Conservation (phyloP, 2,113 vertebrate species). For the Verasper variegatus region DNA sequence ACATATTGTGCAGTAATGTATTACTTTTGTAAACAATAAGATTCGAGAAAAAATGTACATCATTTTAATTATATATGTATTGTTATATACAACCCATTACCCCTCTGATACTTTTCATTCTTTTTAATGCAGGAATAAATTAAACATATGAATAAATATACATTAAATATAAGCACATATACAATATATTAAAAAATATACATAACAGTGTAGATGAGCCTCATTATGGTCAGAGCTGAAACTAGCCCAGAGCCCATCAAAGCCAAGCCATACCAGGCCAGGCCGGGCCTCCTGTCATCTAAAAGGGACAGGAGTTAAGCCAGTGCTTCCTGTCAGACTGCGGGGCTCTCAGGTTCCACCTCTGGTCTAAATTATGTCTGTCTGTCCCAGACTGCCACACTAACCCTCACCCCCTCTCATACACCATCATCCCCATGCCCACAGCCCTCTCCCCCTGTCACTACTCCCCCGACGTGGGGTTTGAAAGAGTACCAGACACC, state of each 20-base stretch:
- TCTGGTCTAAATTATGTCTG: slow-evolving; percentile 80
- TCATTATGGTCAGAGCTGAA: slow-evolving; percentile 22
- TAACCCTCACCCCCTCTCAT: slow-evolving; percentile 26
- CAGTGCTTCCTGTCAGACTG: slow-evolving; percentile 81
- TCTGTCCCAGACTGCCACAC: slow-evolving; percentile 68
- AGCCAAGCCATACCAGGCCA: slow-evolving; percentile 42
- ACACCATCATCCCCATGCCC: slow-evolving; percentile 45
- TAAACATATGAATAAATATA: neutral
- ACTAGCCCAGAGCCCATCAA: slow-evolving; percentile 36
- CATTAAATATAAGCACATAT: neutral
- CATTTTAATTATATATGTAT: no score
- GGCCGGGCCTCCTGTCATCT: slow-evolving; percentile 69
- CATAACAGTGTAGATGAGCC: neutral
- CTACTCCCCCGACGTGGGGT: slow-evolving; percentile 13
- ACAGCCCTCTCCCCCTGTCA: slow-evolving; percentile 44
- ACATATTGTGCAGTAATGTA: no score
- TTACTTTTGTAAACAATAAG: no score
- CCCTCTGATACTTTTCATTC: neutral
- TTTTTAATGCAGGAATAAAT: neutral
- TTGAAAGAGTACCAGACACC: slow-evolving; percentile 49
- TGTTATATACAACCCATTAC: no score
- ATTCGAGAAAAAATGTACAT: no score
- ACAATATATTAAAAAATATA: no score
- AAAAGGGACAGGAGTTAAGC: slow-evolving; percentile 76
- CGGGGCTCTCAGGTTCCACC: slow-evolving; percentile 77